phyloP scores from a whole-genome alignment of 2,888 invertebrate species.

The Anthrax anthrax region DNA sequence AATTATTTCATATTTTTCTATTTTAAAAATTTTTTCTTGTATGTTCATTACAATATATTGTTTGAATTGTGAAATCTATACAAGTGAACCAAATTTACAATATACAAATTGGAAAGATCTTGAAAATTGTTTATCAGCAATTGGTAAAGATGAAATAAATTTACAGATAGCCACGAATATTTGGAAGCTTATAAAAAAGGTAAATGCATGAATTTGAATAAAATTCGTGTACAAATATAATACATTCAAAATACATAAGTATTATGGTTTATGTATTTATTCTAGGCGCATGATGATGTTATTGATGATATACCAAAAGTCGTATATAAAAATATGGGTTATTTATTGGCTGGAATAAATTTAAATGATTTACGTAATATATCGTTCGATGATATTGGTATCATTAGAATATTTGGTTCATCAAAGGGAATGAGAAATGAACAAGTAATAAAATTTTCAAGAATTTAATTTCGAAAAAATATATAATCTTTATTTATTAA shows the following conservation, averaged over 20 bases:
- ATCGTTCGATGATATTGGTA: slow-evolving; percentile 38
- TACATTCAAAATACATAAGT: background rate
- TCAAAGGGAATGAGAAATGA: slow-evolving; percentile 34
- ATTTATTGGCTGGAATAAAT: slow-evolving; percentile 29
- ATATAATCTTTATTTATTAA: no score
- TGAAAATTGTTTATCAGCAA: slow-evolving; percentile 15
- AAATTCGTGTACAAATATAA: no score
- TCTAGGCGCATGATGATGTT: slow-evolving; percentile 17
- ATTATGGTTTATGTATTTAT: background rate
- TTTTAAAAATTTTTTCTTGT: no score
- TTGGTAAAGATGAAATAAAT: slow-evolving; percentile 15
- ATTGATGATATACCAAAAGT: slow-evolving; percentile 16
- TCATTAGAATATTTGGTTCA: slow-evolving; percentile 41
- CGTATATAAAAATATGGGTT: slow-evolving; percentile 18
- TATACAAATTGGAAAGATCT: slow-evolving; percentile 15
- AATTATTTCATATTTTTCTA: no score
- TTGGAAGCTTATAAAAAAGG: slow-evolving; percentile 20
- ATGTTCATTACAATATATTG: background rate
- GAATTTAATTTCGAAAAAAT: background rate
- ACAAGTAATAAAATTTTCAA: slow-evolving; percentile 23
- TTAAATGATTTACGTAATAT: slow-evolving; percentile 39
- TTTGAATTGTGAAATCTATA: background rate
- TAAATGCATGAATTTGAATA: no score
- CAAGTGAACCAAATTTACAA: background rate
- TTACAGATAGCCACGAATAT: slow-evolving; percentile 17